Evolutionary conservation across 2,113 vertebrate genomes (phyloP), one percentile per base, ranked within the genome.

Genomic region (Podarcis muralis): DNA sequence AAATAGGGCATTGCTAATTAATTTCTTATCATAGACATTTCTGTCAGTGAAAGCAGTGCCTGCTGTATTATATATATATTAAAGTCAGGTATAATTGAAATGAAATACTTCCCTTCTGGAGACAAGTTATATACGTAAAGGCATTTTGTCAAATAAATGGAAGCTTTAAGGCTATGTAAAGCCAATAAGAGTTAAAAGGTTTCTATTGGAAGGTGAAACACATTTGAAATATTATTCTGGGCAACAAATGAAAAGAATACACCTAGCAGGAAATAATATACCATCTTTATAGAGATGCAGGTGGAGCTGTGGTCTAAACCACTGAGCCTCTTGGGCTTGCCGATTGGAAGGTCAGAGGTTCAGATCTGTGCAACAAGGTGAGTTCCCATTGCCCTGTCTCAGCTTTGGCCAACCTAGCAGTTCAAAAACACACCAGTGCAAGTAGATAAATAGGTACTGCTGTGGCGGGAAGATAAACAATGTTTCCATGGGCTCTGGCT

Each of bases 1-100:
- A 95, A 95, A 95, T 93, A 94, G 16, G 91, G 5, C 84, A 91
- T 88, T 95, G 57, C 18, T 94, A 95, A 94, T 95, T 95, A 93
- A 83, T 92, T 97, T 95, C 74, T 88, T 65, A 94, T 65, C 88
- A 87, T 91, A 88, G 87, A 88, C 37, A 85, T 84, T 94, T 90
- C 81, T 91, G 9, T 82, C 91, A 93, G 40, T 15, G 92, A 91
- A 95, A 88, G 85, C 1, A 84, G 57, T 89, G 92, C 37, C 6
- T 30, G 5, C n/a, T 86, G 5, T 91, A 92, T 95, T 94, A 88
- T 83, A 88, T 76, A 53, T 59, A 40, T 87, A 93, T 92, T 92
- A 87, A 88, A 77, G 2, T 78, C 3, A 78, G 32, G 57, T 22
- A 53, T 84, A 91, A 89, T 91, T 86, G 1, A 1, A 32, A 85